Percentiles rank a stretch among this genome's conserved stretches.
Evolutionary conservation across 2,888 invertebrate species (phyloP).

Genomic region (Portevinia maculata): DNA sequence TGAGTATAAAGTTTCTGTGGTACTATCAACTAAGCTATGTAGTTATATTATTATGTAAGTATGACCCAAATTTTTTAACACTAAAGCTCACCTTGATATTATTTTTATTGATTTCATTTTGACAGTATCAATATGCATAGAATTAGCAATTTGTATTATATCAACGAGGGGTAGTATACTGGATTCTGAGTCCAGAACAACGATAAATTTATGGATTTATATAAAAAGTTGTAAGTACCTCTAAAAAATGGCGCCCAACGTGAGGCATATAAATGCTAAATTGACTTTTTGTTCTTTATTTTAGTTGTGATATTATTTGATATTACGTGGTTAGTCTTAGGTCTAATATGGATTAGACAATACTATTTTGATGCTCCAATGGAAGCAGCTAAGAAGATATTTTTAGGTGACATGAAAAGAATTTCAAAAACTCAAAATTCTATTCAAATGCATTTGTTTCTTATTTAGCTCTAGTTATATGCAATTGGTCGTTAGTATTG

Average conservation of each 20-base stretch:
- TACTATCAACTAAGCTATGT: constrained; percentile 82
- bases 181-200: constrained; percentile 88
- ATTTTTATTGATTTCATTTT: background rate
- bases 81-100: background rate
- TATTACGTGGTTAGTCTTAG: constrained; percentile 89
- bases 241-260: constrained; percentile 12
- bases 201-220: constrained; percentile 92
- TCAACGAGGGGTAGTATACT: constrained; percentile 92
- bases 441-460: background rate
- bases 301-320: constrained; percentile 89
- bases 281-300: constrained; percentile 77
- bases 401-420: constrained; percentile 85
- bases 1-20: constrained; percentile 82
- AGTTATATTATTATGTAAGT: constrained; percentile 82
- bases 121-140: constrained; percentile 86
- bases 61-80: constrained; percentile 21
- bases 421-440: background rate
- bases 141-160: constrained; percentile 88
- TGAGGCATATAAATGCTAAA: background rate
- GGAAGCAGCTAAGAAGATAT: constrained; percentile 88
- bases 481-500: constrained; percentile 89
- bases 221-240: constrained; percentile 87
- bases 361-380: constrained; percentile 88
- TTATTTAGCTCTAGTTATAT: constrained; percentile 88
- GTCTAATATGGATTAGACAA: constrained; percentile 88